Base-by-base conservation (phyloP, 2,113 vertebrate genomes). In the Neolamprologus fasciatus region DNA sequence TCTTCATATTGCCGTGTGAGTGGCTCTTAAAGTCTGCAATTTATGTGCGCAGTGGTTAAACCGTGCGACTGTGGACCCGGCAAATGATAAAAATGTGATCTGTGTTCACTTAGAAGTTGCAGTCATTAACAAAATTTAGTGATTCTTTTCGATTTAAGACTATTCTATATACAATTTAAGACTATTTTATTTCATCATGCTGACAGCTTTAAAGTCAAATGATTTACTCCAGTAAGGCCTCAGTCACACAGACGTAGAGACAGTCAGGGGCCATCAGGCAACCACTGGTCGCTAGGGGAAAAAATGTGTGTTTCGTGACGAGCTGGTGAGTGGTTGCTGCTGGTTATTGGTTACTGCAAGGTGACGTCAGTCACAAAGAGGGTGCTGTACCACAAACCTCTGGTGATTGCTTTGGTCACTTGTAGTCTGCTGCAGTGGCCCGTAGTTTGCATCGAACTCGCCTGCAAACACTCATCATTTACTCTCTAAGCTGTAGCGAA, bases 1-100 rank as follows among this genome's bases (percentile, higher is more conserved):
- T 95, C 93, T 90, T 93, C 84, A 84, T 84, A 91, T 90, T 83
- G 88, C 81, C 31, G 82, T 31, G 80, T 50, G 68, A 90, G 79
- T 3, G 66, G 81, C 51, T 86, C 79, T 66, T 85, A 90, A 89
- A 91, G 79, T 71, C 73, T 87, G 47, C 17, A 50, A 81, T 88
- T 91, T 84, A 93, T 92, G 88, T 83, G 53, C 5, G 82, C 83
- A 42, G 86, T 7, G 45, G 79, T 84, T 66, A 61, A 71, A 84
- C 63, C 26, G 13, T 66, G 71, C 9, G 37, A 87, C 89, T 81
- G 4, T 63, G 79, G 83, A 87, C 66, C 81, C 8, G 6, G 31
- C 17, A 2, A 47, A 37, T 31, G 84, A 47, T n/a, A 9, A 45
- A 87, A 80, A 76, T 73, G 76, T n/a, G 80, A 80, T 86, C 45